These are phyloP conservation scores for Alligator sinensis DNA, from an alignment of 2,113 vertebrate genomes.

Conservation along the genomic window DNA sequence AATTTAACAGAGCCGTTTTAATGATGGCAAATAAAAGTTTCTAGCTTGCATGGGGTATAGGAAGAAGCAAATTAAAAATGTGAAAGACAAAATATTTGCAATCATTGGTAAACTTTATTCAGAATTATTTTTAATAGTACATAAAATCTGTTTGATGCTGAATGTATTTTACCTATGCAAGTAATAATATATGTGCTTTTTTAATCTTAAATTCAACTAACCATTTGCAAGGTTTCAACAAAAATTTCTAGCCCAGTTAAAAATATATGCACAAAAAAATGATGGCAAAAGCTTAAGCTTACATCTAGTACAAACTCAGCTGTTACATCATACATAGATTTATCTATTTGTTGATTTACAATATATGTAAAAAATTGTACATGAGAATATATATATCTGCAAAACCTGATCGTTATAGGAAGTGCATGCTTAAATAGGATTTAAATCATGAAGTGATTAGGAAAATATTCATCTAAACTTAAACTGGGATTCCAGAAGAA, in stretches of 20 bases:
- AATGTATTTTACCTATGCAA: fast-evolving
- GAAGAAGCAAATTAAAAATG: neutral
- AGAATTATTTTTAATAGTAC: neutral
- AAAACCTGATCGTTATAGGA: fast-evolving
- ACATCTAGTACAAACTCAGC: neutral
- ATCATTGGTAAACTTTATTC: neutral
- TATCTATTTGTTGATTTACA: neutral
- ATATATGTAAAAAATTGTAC: fast-evolving
- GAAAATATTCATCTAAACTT: neutral
- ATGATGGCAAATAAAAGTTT: neutral
- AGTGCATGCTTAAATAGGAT: fast-evolving
- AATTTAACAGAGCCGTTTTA: neutral
- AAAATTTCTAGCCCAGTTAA: neutral
- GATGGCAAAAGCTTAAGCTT: neutral
- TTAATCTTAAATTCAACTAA: fast-evolving
- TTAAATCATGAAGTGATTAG: neutral
- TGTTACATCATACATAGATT: fast-evolving
- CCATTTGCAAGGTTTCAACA: neutral
- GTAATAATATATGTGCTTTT: neutral
- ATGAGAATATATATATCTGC: neutral
- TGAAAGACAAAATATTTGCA: fast-evolving
- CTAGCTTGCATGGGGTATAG: neutral
- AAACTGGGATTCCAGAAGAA: fast-evolving
- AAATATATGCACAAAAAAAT: neutral
- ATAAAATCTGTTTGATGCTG: neutral